Evolutionary conservation across 2,888 invertebrate species (phyloP).

Genomic region (Trisateles emortualis): DNA sequence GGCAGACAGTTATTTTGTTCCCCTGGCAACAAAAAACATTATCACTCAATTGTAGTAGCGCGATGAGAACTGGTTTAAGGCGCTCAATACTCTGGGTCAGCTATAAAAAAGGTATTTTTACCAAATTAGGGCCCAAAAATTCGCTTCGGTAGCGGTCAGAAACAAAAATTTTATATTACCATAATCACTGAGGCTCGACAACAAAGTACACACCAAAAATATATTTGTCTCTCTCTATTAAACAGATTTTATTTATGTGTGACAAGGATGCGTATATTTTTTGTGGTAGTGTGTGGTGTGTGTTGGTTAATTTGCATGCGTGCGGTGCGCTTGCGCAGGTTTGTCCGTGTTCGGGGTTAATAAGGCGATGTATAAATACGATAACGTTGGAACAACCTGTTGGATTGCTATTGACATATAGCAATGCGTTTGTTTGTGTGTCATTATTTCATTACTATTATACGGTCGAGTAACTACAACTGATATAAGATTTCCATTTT

Average conservation of each 20-base stretch:
- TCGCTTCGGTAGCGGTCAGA: slow-evolving; percentile 49
- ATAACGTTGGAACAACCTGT: slow-evolving; percentile 61
- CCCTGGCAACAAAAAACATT: slow-evolving; percentile 24
- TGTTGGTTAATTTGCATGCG: slow-evolving; percentile 65
- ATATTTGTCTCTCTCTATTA: slow-evolving; percentile 37
- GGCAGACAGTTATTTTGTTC: slow-evolving; percentile 6
- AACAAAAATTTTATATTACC: slow-evolving; percentile 51
- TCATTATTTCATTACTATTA: slow-evolving; percentile 32
- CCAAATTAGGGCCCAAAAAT: slow-evolving; percentile 43
- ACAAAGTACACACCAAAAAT: slow-evolving; percentile 20
- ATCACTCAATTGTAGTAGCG: slow-evolving; percentile 21
- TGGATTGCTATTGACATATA: slow-evolving; percentile 52
- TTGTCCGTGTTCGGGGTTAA: slow-evolving; percentile 59
- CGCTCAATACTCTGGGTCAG: slow-evolving; percentile 26
- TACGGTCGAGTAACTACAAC: slow-evolving; percentile 2
- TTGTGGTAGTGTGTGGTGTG: slow-evolving; percentile 39
- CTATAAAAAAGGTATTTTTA: slow-evolving; percentile 34
- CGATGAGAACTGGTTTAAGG: slow-evolving; percentile 39
- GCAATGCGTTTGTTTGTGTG: slow-evolving; percentile 39
- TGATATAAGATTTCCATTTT: neutral
- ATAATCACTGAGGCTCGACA: slow-evolving; percentile 42
- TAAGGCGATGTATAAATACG: slow-evolving; percentile 64
- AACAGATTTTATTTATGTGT: slow-evolving; percentile 9
- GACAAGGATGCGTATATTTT: slow-evolving; percentile 45
- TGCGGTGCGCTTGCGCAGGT: slow-evolving; percentile 50